Conservation (phyloP, 2,888 invertebrate genomes). For the Leptopilina syphax region DNA sequence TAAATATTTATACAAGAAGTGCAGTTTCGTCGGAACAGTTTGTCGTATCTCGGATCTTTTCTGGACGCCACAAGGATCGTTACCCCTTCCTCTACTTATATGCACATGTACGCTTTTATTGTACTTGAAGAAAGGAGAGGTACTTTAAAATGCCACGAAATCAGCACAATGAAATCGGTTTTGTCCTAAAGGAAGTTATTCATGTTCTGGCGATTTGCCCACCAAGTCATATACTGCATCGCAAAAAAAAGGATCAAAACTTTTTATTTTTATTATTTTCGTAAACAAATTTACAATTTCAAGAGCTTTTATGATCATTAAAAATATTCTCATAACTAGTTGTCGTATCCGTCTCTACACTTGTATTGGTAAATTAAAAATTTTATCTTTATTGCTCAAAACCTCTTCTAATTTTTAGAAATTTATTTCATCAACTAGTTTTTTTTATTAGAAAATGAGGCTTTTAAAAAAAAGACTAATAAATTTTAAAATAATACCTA, state of each 20-base stretch:
- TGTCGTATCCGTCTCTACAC: too few species aligned
- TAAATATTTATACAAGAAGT: constrained; percentile 63
- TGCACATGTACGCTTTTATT: constrained; percentile 47
- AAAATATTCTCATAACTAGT: too few species aligned
- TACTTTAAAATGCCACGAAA: constrained; percentile 15
- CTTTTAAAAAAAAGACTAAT: too few species aligned
- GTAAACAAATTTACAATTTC: too few species aligned
- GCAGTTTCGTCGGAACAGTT: constrained; percentile 52
- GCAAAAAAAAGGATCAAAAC: neutral
- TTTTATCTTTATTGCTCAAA: too few species aligned
- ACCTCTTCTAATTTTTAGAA: too few species aligned
- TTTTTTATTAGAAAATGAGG: too few species aligned
- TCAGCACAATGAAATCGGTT: constrained; percentile 45
- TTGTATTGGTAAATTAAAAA: too few species aligned
- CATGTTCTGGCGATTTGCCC: constrained; percentile 19
- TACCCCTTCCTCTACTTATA: constrained; percentile 39
- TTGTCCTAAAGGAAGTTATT: constrained; percentile 43
- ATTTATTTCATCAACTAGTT: too few species aligned
- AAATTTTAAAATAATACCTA: too few species aligned
- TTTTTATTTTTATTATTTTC: too few species aligned
- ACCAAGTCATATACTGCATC: neutral
- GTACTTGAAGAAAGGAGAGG: constrained; percentile 1
- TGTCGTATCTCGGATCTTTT: constrained; percentile 44
- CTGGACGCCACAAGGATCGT: constrained; percentile 41
- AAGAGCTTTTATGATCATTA: too few species aligned